Base-by-base conservation (phyloP, 2,888 invertebrate genomes). In the Stenurella melanura region DNA sequence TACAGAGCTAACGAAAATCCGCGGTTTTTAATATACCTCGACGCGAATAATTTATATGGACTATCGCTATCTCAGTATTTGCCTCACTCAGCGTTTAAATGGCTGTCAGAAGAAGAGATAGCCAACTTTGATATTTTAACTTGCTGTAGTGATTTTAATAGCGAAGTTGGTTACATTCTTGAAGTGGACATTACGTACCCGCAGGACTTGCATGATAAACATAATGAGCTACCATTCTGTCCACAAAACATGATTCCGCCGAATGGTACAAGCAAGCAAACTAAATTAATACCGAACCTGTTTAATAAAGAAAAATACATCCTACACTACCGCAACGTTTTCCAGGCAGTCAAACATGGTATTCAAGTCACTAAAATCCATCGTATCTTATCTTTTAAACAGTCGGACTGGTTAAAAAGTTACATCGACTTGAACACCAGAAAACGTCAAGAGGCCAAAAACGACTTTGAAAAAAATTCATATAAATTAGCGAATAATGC, bases 351-450 rank as follows among this genome's bases (percentile, higher is more conserved):
- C 30, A 4, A 30, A 18, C 57, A 64, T 61, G 73, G 57, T n/a
- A 17, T 67, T 11, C 26, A 58, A 26, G 18, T 60, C 1, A 66
- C 66, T 12, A 57, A 42, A 61, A 68, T 67, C 21, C 34, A 74
- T 68, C 30, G 74, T 21, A 21, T 58, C 26, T 7, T 74, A 1
- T 21, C 17, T 21, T 71, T 71, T 26, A 58, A 17, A 4, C 61
- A 72, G 50, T 60, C 71, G 9, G 19, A 15, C 12, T 73, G 73
- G 76, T 18, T 76, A 72, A 26, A 18, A n/a, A 58, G 19, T 7
- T 58, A 58, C 12, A 58, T 58, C 19, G 19, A 18, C 19, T 19
- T 58, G 19, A 58, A 58, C 19, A 58, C 58, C n/a, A 17, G 19
- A n/a, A 18, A 19, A 21, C 9, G 58, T 1, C 17, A 58, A 19